A percentile compares a stretch with the other conserved stretches of the same genome.
phyloP scores from a whole-genome alignment of 2,113 vertebrate species.

The Lasiurus cinereus region DNA sequence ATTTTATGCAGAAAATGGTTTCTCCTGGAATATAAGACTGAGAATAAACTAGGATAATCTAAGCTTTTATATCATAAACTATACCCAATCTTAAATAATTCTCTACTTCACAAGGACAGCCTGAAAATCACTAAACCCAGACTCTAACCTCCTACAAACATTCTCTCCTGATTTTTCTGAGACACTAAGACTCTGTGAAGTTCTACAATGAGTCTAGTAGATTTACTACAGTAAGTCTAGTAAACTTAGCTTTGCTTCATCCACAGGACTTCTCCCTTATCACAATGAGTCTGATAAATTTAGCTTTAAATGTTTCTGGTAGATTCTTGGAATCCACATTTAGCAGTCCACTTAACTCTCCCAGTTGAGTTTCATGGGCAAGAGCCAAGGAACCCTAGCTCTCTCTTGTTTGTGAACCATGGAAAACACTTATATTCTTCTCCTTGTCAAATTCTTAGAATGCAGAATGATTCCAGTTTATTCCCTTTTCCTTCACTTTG shows the following conservation, averaged over 20 bases:
- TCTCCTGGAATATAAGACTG: background rate
- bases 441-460: background rate
- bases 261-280: background rate
- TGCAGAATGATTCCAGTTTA: background rate
- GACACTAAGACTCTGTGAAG: background rate
- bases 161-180: constrained; percentile 2
- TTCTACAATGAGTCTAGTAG: background rate
- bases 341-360: background rate
- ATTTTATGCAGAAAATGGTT: constrained; percentile 28
- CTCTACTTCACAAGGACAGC: background rate
- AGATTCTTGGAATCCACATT: background rate
- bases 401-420: background rate
- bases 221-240: background rate
- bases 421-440: background rate
- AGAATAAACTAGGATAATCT: background rate
- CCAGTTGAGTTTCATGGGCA: background rate
- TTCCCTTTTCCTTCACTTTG: constrained; percentile 8
- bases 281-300: background rate
- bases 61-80: constrained; percentile 20
- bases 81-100: background rate
- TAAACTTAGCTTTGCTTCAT: constrained; percentile 29
- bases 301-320: constrained; percentile 11
- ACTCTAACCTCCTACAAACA: background rate
- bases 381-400: background rate
- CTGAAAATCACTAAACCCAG: constrained; percentile 15